A percentile compares a stretch with the other conserved stretches of the same genome.
These are phyloP conservation scores for Aegithalos caudatus DNA, from an alignment of 2,113 vertebrate genomes.

Conservation along the genomic window DNA sequence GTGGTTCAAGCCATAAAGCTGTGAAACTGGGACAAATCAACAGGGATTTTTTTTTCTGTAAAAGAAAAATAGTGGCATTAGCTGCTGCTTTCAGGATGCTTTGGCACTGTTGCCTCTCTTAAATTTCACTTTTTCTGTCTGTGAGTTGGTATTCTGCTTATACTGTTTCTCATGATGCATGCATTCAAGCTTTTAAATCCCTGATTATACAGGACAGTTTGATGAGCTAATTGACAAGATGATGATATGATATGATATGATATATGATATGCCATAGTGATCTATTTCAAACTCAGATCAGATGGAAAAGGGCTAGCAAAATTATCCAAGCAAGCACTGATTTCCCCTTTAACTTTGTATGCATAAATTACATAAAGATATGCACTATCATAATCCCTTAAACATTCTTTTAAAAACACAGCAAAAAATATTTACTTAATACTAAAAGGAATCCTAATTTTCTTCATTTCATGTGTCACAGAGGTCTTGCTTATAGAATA, in stretches of 20 bases:
- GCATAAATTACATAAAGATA: neutral
- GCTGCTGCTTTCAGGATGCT: neutral
- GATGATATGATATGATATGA: neutral
- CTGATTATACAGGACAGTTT: neutral
- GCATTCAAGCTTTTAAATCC: neutral
- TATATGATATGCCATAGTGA: neutral
- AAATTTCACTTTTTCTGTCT: neutral
- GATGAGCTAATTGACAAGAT: neutral
- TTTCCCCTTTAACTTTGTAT: neutral
- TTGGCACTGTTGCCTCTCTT: neutral
- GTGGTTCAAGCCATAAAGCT: conserved; percentile 36
- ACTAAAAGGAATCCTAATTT: neutral
- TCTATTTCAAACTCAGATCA: neutral
- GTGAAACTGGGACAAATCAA: conserved; percentile 5
- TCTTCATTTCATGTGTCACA: neutral
- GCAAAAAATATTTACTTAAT: neutral
- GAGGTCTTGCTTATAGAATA: neutral
- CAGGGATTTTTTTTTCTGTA: neutral
- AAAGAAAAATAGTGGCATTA: neutral
- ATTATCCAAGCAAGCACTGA: neutral
- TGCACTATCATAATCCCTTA: neutral
- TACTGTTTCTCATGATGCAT: neutral
- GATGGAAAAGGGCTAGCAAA: neutral
- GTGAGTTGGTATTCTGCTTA: neutral
- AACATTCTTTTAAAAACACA: neutral